Percentiles rank a stretch among this genome's conserved stretches.
Evolutionary conservation across 2,797 vertebrate species (phyloP).

Genomic region (Sebastiscus tertius): DNA sequence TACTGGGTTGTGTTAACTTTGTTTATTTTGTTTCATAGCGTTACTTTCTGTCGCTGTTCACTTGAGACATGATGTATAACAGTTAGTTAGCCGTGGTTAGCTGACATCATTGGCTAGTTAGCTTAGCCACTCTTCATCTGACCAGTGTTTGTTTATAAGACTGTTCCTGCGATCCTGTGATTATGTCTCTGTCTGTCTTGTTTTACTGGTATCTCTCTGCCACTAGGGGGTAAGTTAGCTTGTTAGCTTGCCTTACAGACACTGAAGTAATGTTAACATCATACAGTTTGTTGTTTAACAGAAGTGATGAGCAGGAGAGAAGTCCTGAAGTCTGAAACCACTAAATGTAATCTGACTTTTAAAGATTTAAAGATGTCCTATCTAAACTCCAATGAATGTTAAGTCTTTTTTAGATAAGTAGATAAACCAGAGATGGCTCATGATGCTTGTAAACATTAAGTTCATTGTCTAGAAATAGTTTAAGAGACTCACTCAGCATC

Average conservation of each 20-base stretch:
- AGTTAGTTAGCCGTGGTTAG: constrained; percentile 32
- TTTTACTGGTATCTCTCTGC: background rate
- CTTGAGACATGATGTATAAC: background rate
- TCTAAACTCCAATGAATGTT: background rate
- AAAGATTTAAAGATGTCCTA: background rate
- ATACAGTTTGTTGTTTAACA: constrained; percentile 18
- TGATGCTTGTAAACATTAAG: background rate
- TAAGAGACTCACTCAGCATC: background rate
- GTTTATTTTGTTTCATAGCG: rapidly evolving
- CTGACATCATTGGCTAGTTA: background rate
- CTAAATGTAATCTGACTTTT: background rate
- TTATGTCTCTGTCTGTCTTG: background rate
- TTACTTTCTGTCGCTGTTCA: background rate
- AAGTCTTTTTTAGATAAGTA: too few species aligned
- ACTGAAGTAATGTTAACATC: background rate
- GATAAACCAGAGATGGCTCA: background rate
- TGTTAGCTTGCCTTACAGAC: background rate
- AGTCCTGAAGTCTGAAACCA: background rate
- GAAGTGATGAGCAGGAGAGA: background rate
- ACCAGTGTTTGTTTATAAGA: background rate
- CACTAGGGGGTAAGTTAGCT: background rate
- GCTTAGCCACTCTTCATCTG: too few species aligned
- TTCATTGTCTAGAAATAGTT: background rate
- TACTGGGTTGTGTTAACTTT: rapidly evolving
- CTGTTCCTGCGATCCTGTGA: rapidly evolving